Base-by-base conservation (phyloP, 2,888 invertebrate genomes). In the Euclidia mi region DNA sequence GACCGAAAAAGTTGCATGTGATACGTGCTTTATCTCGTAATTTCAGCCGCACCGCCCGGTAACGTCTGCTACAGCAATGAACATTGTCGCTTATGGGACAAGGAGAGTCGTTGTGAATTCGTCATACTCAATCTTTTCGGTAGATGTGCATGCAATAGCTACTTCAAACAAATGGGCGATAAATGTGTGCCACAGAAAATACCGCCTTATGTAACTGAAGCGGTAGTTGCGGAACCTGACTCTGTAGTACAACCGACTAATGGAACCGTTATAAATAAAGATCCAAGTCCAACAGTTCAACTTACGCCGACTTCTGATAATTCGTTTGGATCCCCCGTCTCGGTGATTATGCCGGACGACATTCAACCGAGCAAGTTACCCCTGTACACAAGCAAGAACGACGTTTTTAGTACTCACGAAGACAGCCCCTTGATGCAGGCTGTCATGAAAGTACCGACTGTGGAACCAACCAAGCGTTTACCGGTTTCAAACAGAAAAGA, bases 61-160 rank as follows among this genome's bases (percentile, higher is more conserved):
- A 97, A 98, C 75, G 97, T 98, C 32, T 98, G 98, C 87, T 98
- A 98, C 91, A 98, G 97, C 82, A 97, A 98, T 86, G 97, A 97
- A 59, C 98, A 98, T 87, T 98, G 98, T 85, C 96, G 96, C 59
- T 95, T 98, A 79, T 97, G 97, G 96, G 97, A 97, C 76, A 95
- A 95, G 62, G 96, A 97, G 82, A 97, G 97, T 65, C 97, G 98
- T 81, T 98, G 98, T 81, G 98, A 98, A 88, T 98, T 97, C 85
- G 95, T 98, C 46, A 98, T 98, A 71, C 98, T 98, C 20, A 97
- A 98, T 86, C 95, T 98, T 9, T 98, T 98, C 83, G 98, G 98
- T 42, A 96, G 98, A 79, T 98, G 98, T 80, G 96, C 97, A 60
- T 98, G 98, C 84, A 96, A 96, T 71, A 88, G 96, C 7, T 96